Evolutionary conservation across 1,140 invertebrate species (phyloP).

Genomic region (Drosophila ironensis): DNA sequence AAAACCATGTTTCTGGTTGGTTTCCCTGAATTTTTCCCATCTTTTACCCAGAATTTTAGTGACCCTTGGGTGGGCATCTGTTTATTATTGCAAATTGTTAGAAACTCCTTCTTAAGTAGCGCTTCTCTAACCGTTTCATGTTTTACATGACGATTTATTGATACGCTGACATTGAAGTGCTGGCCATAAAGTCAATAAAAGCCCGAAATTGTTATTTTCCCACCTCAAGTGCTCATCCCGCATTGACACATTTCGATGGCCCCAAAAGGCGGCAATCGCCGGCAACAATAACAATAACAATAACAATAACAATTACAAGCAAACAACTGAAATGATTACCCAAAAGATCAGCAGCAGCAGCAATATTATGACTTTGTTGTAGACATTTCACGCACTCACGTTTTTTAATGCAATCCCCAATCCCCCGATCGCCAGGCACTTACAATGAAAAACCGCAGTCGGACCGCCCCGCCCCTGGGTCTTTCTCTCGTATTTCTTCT

Average conservation of each 20-base stretch:
- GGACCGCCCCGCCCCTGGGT: neutral
- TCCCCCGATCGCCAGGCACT: neutral
- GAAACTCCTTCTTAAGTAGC: too few relatives aligned
- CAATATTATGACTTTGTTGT: conserved; percentile 33
- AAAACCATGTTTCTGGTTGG: too few relatives aligned
- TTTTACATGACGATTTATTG: too few relatives aligned
- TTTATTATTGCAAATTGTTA: too few relatives aligned
- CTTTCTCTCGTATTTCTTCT: conserved; percentile 1
- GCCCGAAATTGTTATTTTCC: conserved; percentile 21
- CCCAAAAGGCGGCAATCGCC: conserved; percentile 37
- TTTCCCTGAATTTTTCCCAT: too few relatives aligned
- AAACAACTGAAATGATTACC: conserved; percentile 25
- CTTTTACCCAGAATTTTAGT: too few relatives aligned
- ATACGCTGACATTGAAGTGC: conserved; percentile 5
- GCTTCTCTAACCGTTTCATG: too few relatives aligned
- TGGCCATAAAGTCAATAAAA: conserved; percentile 2
- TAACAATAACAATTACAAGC: conserved; percentile 39
- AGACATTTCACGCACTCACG: conserved; percentile 72
- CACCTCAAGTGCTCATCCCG: conserved; percentile 35
- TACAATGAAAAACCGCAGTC: conserved; percentile 29
- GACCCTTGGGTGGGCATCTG: too few relatives aligned
- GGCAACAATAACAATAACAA: conserved; percentile 11
- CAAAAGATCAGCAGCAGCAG: conserved; percentile 31
- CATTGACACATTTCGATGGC: conserved; percentile 53
- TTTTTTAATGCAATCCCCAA: conserved; percentile 74